These are phyloP conservation scores for Malurus splendens DNA, from an alignment of 2,797 vertebrate genomes.

Conservation along the genomic window DNA sequence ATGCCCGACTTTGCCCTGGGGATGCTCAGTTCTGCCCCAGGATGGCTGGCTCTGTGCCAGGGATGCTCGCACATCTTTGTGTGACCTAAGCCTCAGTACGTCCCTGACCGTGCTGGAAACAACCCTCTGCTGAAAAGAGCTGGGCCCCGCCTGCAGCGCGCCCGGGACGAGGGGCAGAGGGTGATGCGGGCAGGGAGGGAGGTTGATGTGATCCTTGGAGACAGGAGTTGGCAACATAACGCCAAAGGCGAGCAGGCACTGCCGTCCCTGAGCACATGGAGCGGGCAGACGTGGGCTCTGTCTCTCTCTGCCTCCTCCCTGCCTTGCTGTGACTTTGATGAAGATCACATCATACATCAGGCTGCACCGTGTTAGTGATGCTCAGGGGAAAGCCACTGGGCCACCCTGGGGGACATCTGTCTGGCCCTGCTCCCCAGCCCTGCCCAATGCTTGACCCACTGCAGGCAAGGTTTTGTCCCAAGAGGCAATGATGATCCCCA, in stretches of 20 bases:
- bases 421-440: neutral
- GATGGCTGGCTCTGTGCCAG: neutral
- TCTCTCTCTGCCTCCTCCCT: neutral
- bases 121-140: neutral
- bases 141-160: neutral
- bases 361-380: neutral
- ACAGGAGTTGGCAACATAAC: neutral
- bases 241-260: neutral
- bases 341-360: neutral
- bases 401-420: neutral
- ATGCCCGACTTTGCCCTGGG: neutral
- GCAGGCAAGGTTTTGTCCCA: neutral
- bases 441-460: neutral
- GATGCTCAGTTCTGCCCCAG: neutral
- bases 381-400: neutral
- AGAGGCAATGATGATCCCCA: too few relatives aligned
- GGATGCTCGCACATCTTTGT: neutral
- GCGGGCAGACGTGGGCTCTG: rapidly evolving
- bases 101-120: neutral
- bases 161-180: neutral
- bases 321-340: neutral
- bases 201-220: neutral
- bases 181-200: neutral
- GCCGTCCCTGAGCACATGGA: neutral
- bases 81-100: neutral